Evolutionary conservation across 2,888 invertebrate genomes (phyloP).

Genomic region (Eudemis profundana): DNA sequence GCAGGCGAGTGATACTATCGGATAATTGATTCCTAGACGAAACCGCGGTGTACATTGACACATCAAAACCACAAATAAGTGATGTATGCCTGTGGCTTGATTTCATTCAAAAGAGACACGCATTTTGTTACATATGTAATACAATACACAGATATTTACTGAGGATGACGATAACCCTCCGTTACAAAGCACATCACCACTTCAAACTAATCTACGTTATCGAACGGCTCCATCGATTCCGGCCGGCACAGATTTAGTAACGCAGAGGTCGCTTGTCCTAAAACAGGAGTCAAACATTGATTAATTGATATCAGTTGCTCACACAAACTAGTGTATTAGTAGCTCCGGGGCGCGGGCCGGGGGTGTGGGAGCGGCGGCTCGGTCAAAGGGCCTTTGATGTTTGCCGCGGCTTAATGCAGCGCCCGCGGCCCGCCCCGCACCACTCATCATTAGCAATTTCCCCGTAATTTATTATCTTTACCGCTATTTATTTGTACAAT

Average conservation of each 20-base stretch:
- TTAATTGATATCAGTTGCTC: slow-evolving; percentile 75
- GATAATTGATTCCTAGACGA: too few species aligned
- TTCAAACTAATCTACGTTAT: slow-evolving; percentile 16
- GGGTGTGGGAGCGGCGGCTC: slow-evolving; percentile 82
- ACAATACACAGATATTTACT: too few species aligned
- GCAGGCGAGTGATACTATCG: too few species aligned
- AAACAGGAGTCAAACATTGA: slow-evolving; percentile 69
- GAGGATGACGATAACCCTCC: neutral
- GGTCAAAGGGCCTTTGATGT: slow-evolving; percentile 85
- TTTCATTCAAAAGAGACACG: slow-evolving; percentile 1
- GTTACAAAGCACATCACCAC: neutral
- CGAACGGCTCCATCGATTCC: slow-evolving; percentile 37
- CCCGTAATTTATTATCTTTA: slow-evolving; percentile 85
- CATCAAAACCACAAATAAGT: too few species aligned
- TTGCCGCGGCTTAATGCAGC: slow-evolving; percentile 85
- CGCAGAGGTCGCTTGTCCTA: slow-evolving; percentile 54
- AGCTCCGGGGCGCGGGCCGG: slow-evolving; percentile 52
- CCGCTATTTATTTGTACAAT: slow-evolving; percentile 83
- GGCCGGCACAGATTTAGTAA: slow-evolving; percentile 47
- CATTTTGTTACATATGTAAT: too few species aligned
- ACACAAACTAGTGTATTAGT: slow-evolving; percentile 56
- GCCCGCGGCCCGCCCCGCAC: slow-evolving; percentile 77
- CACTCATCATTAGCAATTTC: slow-evolving; percentile 85
- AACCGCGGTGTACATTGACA: too few species aligned
- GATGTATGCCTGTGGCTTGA: too few species aligned